Evolutionary conservation across 2,113 vertebrate species (phyloP), one percentile per base, ranked within the genome.

Genomic region (Spea multiplicata): DNA sequence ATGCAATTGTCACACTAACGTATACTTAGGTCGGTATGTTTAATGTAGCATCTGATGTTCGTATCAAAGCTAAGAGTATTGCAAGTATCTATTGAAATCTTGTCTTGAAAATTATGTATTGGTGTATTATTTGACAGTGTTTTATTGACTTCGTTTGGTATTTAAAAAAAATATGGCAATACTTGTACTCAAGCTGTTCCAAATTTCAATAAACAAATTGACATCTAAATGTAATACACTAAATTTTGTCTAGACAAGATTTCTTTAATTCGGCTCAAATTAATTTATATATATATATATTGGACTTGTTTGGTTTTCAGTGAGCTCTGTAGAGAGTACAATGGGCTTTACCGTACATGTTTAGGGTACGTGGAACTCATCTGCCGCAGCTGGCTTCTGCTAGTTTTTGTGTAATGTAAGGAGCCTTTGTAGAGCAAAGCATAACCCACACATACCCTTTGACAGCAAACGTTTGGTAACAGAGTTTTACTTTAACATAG

Each of bases 161-260:
- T 95, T 93, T 93, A 91, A 92, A 85, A 91, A 91, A 89, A 88
- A 91, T 95, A 95, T 97, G 95, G 96, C 95, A 91, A 93, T 92
- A 93, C 90, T 94, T 98, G 96, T 99, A 97, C 95, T 94, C 91
- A 89, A 98, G 95, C 95, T 98, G 96, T 98, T 98, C 94, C 55
- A 12, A 59, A 97, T 94, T 96, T 94, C 94, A 95, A 95, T 94
- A 73, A 76, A 81, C 92, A 94, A 95, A 94, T 92, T 95, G 93
- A 96, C 95, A 92, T 93, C 91, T 93, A 91, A 92, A 95, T 98
- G 95, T 97, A 94, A 91, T 93, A 93, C 95, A 92, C 89, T 94
- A 94, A 84, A 95, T 96, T 95, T 94, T 93, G 96, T 98, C 94
- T 97, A 96, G 91, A 92, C 93, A 98, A 80, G 57, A 78, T 65